Evolutionary conservation across 1,140 invertebrate species (phyloP).

Genomic region (Pomacea maculata): DNA sequence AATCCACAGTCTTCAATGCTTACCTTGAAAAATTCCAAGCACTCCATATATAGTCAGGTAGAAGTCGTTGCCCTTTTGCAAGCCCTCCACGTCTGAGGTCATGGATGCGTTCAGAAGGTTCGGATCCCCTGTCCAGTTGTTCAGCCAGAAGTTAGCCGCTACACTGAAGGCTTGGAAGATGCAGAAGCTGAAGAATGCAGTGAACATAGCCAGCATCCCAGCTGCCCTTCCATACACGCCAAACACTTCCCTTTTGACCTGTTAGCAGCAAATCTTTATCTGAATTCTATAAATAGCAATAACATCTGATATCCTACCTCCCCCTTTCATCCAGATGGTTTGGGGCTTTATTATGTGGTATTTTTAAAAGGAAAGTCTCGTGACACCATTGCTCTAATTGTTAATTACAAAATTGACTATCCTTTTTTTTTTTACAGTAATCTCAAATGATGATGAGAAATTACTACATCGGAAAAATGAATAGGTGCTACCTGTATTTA

Average conservation of each 20-base stretch:
- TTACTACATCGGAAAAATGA: too few species aligned
- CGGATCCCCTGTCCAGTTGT: slow-evolving; percentile 46
- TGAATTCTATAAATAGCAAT: too few species aligned
- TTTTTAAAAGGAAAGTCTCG: too few species aligned
- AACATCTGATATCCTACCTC: too few species aligned
- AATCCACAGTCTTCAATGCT: background rate
- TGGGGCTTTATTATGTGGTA: too few species aligned
- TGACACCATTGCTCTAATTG: too few species aligned
- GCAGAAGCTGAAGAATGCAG: slow-evolving; percentile 37
- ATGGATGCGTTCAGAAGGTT: slow-evolving; percentile 34
- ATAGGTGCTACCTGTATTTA: too few species aligned
- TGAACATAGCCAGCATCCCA: slow-evolving; percentile 26
- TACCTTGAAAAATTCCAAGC: slow-evolving; percentile 53
- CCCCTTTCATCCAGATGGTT: too few species aligned
- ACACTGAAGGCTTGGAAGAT: slow-evolving; percentile 38
- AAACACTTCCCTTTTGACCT: slow-evolving; percentile 48
- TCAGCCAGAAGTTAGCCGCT: slow-evolving; percentile 48
- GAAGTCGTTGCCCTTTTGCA: slow-evolving; percentile 36
- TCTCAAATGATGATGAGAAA: too few species aligned
- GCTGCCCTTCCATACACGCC: slow-evolving; percentile 41
- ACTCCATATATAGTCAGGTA: slow-evolving; percentile 49
- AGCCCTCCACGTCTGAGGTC: slow-evolving; percentile 34
- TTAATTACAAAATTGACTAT: too few species aligned
- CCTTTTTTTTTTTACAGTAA: too few species aligned
- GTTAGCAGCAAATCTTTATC: slow-evolving; percentile 4